Evolutionary conservation across 2,797 vertebrate genomes (phyloP), one percentile per base, ranked within the genome.

Genomic region (Scleropages formosus): DNA sequence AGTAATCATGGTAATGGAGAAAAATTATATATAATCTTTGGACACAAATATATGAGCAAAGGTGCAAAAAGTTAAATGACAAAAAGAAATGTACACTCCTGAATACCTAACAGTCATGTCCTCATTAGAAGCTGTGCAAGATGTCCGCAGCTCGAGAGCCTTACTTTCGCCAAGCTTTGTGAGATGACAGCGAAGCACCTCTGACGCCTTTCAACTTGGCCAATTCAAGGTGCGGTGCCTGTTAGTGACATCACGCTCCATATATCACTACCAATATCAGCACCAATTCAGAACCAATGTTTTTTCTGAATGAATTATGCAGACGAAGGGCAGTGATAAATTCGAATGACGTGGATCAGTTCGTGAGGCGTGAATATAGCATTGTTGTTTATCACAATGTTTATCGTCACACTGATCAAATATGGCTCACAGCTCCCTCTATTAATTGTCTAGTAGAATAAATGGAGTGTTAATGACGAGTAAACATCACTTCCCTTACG

Each of bases 401-500:
- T 62, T 31, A 77, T 59, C 80, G 67, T 16, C 47, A 80, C 72
- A 56, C 61, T 4, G 73, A 66, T 31, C n/a, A 62, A 56, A 26
- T 2, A 75, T 20, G 77, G 16, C 16, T 56, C 39, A 62, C 49
- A 69, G 26, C 44, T 24, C 22, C 8, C 20, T 11, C 53, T 27
- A 66, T 73, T 51, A 77, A 39, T 56, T 58, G 73, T 71, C 78
- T 62, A 51, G 74, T 46, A 76, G 65, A 39, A 60, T 24, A 77
- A 74, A 78, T 63, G 67, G 60, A 8, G 24, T 75, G n/a, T 31
- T 73, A 67, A 31, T 70, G 66, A 81, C 49, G 69, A 78, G 61
- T 26, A 20, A 12, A 78, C 68, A 78, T 68, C 67, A 78, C 79
- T 75, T 85, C 75, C 73, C 83, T 77, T 39, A 81, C 46, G 78